Conservation (phyloP, 2,888 invertebrate genomes). For the Erebia aethiops region DNA sequence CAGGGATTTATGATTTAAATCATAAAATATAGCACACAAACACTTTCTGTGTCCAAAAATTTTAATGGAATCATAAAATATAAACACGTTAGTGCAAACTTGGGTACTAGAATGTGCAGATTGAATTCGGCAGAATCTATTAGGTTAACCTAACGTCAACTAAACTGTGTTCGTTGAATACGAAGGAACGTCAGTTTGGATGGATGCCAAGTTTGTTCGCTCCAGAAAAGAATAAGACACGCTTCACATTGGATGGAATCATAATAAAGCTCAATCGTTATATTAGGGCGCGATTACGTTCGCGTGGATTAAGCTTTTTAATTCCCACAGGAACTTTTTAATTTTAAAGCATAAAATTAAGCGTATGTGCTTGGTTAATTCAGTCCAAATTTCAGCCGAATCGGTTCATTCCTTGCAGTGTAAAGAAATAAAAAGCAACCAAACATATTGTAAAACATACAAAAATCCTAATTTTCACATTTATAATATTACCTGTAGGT, state of each 20-base stretch:
- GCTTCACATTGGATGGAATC: constrained; percentile 33
- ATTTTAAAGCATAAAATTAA: no score
- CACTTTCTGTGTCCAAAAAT: background rate
- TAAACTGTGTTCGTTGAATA: constrained; percentile 61
- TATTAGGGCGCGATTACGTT: no score
- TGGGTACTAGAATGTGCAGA: constrained; percentile 34
- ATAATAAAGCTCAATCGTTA: background rate
- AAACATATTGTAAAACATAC: no score
- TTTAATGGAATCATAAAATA: background rate
- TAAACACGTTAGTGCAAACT: constrained; percentile 8
- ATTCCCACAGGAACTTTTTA: no score
- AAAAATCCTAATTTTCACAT: no score
- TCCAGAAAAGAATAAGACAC: constrained; percentile 41
- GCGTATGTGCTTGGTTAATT: no score
- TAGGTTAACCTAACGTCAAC: constrained; percentile 67
- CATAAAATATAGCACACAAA: constrained; percentile 7
- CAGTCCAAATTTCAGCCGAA: no score
- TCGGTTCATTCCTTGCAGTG: no score
- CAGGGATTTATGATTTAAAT: background rate
- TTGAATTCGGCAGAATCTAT: constrained; percentile 52
- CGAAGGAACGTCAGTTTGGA: constrained; percentile 53
- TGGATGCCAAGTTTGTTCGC: constrained; percentile 45
- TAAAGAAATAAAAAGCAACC: no score
- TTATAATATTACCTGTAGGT: no score
- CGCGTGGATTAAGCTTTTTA: no score